A percentile compares a stretch with the other conserved stretches of the same genome.
Conservation (phyloP, 2,113 vertebrate genomes). For the Lagopus leucura region DNA sequence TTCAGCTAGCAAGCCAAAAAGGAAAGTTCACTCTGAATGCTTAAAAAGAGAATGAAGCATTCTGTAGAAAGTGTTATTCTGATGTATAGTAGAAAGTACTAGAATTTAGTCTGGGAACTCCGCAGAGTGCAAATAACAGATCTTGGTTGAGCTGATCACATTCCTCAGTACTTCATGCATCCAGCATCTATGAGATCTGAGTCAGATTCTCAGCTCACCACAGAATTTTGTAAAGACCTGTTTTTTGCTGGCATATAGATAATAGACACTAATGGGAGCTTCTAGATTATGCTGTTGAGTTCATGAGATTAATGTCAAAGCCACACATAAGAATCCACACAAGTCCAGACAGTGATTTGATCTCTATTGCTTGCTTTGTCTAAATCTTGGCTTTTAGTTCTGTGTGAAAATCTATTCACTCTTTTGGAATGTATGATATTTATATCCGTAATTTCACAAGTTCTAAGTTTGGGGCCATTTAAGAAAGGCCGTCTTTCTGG, state of each 20-base stretch:
- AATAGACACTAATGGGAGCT: background rate
- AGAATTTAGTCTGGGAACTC: conserved; percentile 57
- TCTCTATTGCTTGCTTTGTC: background rate
- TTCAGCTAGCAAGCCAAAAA: conserved; percentile 62
- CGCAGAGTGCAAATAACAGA: conserved; percentile 25
- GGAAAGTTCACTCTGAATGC: conserved; percentile 50
- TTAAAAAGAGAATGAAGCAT: conserved; percentile 38
- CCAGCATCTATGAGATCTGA: background rate
- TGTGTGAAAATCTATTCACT: background rate
- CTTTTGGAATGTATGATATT: background rate
- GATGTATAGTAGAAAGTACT: conserved; percentile 25
- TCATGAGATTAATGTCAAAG: background rate
- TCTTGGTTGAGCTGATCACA: conserved; percentile 35
- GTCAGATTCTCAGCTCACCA: background rate
- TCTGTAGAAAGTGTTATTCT: conserved; percentile 45
- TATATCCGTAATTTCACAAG: background rate
- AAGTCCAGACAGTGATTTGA: background rate
- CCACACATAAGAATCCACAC: background rate
- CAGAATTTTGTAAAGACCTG: background rate
- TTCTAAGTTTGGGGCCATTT: background rate
- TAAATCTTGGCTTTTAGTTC: background rate
- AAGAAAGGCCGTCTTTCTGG: background rate
- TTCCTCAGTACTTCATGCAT: conserved; percentile 14
- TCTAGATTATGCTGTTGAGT: background rate
- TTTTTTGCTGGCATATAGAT: background rate